phyloP scores from a whole-genome alignment of 2,797 vertebrate species.

The Sphenopsis melanotis region DNA sequence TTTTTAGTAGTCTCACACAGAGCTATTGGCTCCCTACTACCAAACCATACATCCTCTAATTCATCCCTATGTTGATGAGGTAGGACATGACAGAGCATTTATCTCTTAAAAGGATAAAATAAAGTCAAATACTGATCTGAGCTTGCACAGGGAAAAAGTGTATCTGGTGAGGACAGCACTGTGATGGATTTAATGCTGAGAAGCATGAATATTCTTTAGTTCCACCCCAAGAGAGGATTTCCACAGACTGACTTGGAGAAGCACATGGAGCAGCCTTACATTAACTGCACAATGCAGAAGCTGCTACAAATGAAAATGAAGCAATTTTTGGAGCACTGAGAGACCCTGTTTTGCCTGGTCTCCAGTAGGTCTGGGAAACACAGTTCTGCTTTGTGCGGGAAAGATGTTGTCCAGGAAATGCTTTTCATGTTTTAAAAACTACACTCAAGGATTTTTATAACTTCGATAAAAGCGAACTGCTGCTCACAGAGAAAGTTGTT shows the following conservation, averaged over 20 bases:
- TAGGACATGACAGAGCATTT: neutral
- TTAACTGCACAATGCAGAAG: slow-evolving; percentile 34
- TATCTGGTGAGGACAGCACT: neutral
- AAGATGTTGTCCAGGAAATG: slow-evolving; percentile 72
- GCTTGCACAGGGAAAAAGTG: neutral
- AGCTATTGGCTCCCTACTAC: neutral
- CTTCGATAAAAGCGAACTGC: slow-evolving; percentile 50
- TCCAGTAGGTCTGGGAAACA: slow-evolving; percentile 65
- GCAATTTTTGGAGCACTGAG: slow-evolving; percentile 29
- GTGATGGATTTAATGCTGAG: neutral
- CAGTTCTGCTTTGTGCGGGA: slow-evolving; percentile 63
- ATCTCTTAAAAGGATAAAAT: neutral
- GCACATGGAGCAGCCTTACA: neutral
- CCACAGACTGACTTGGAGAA: neutral
- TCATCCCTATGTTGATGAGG: neutral
- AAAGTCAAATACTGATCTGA: neutral
- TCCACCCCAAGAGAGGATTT: neutral
- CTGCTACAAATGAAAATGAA: neutral
- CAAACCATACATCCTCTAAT: neutral
- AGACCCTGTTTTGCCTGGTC: slow-evolving; percentile 36
- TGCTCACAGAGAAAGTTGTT: slow-evolving; percentile 20
- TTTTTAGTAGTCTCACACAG: neutral
- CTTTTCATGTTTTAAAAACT: slow-evolving; percentile 69
- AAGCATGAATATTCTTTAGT: neutral
- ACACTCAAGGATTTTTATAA: slow-evolving; percentile 54